Evolutionary conservation across 2,888 invertebrate species (phyloP), one percentile per base, ranked within the genome.

Genomic region (Pedicia rivosa): DNA sequence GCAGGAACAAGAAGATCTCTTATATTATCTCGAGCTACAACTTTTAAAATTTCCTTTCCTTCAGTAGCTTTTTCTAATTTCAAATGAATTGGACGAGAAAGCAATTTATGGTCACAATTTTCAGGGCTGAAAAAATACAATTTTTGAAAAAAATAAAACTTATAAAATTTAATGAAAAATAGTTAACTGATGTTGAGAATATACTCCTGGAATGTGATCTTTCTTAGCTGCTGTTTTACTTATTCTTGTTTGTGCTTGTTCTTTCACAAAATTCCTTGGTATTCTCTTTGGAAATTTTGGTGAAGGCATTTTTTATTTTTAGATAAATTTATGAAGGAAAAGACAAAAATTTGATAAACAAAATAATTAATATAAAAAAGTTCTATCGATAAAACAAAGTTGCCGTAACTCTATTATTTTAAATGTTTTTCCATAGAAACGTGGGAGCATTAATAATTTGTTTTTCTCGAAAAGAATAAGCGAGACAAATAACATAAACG

Each of bases 31-130:
- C 16, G 31, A 12, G 19, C 25, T 7, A 35, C 17, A 14, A 36
- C 9, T 29, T 22, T 28, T 2, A 24, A 14, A 13, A 36, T 13
- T 22, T 28, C 28, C 8, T 36, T 36, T 13, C 36, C 28, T 22
- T 36, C 36, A 20, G 6, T 7, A 3, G 29, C 36, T 2, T 6
- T 28, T 28, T 29, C 25, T 8, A 28, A 22, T 8, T 36, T 28
- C 5, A 36, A 28, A 36, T 36, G 36, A 15, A 36, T 36, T 36
- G 36, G 36, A 2, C 36, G 19, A 5, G 28, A 28, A 6, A 25
- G 15, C 6, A 36, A 19, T 6, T 25, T 28, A 7, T 36, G 36
- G 14, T 28, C 36, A 24, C 36, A 36, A 4, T 36, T 13, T 13
- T 28, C 12, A 10, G 36, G 36, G 6, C 36, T 36, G 14, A 15